Evolutionary conservation across 2,113 vertebrate species (phyloP), one percentile per base, ranked within the genome.

Genomic region (Amia ocellicauda): DNA sequence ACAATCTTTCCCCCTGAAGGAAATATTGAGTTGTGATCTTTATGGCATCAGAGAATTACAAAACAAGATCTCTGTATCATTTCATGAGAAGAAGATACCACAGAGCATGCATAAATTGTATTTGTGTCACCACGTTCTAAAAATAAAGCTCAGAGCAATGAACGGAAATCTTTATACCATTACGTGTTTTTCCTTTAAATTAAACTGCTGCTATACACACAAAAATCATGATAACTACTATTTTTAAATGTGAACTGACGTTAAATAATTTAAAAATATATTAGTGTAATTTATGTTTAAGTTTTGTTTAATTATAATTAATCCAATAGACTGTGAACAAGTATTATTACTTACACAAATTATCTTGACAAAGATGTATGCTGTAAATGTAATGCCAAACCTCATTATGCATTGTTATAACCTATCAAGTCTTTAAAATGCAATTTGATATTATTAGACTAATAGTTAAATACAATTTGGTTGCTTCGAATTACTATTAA

Each of bases 341-440:
- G 77, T 73, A 70, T 83, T 82, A 79, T 83, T 81, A 80, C 74
- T 67, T 76, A 80, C 68, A 74, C 77, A 73, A 82, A 76, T 82
- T 80, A 81, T 51, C 60, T 73, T 70, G 83, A 78, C 85, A 78
- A 73, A 85, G 83, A 86, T 83, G 81, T 82, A 86, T 84, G 74
- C 68, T 68, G 62, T 50, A 73, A 78, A 76, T 75, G 77, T 80
- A 85, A 82, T 80, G 76, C 80, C 70, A 76, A 71, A 76, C 66
- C 76, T 77, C 78, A 66, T 84, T 85, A 78, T 75, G 69, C 19
- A 58, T 69, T 68, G 83, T 76, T 73, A 80, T 86, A 84, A 89
- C 88, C 75, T 80, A 84, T 85, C 80, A 80, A 74, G 73, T 87
- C 81, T 82, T 88, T 82, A 85, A 85, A 86, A 86, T 79, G 80